Percentiles rank a stretch among this genome's conserved stretches.
phyloP scores from a whole-genome alignment of 1,140 invertebrate genomes.

The Drosophila quadrilineata region DNA sequence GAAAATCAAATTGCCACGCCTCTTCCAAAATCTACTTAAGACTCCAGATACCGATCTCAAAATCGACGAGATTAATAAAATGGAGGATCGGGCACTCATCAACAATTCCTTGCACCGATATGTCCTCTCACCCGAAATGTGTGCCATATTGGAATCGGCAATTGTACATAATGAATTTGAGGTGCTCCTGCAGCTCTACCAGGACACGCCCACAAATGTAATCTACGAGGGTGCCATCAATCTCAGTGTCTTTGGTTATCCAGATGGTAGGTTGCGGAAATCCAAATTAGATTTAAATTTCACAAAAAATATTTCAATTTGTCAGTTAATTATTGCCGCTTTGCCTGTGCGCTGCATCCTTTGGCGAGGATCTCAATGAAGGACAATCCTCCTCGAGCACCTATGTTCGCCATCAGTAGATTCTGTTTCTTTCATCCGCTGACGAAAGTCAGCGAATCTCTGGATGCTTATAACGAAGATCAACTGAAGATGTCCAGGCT shows the following conservation, averaged over 20 bases:
- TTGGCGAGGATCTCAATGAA: background rate
- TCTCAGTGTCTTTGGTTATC: constrained; percentile 57
- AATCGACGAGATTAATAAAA: constrained; percentile 21
- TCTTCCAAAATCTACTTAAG: constrained; percentile 44
- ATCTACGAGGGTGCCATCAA: constrained; percentile 55
- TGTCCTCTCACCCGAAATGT: constrained; percentile 49
- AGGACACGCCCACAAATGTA: constrained; percentile 41
- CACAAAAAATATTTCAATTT: no score
- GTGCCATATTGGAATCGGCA: constrained; percentile 40
- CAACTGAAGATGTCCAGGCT: constrained; percentile 20
- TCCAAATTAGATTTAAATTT: no score
- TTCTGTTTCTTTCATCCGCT: constrained; percentile 58
- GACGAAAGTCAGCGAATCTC: constrained; percentile 19
- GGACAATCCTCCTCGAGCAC: background rate
- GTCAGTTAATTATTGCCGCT: constrained; percentile 55
- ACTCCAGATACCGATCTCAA: constrained; percentile 34
- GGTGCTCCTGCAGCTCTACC: constrained; percentile 48
- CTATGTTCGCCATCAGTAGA: constrained; percentile 54
- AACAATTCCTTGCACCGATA: constrained; percentile 69
- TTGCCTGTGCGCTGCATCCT: constrained; percentile 18
- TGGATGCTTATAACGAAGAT: constrained; percentile 50
- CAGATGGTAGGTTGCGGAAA: constrained; percentile 43
- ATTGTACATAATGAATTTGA: constrained; percentile 39
- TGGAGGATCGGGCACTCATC: constrained; percentile 47
- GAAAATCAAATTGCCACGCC: constrained; percentile 35